Conservation (phyloP, 2,113 vertebrate species). For the Quiscalus mexicanus region DNA sequence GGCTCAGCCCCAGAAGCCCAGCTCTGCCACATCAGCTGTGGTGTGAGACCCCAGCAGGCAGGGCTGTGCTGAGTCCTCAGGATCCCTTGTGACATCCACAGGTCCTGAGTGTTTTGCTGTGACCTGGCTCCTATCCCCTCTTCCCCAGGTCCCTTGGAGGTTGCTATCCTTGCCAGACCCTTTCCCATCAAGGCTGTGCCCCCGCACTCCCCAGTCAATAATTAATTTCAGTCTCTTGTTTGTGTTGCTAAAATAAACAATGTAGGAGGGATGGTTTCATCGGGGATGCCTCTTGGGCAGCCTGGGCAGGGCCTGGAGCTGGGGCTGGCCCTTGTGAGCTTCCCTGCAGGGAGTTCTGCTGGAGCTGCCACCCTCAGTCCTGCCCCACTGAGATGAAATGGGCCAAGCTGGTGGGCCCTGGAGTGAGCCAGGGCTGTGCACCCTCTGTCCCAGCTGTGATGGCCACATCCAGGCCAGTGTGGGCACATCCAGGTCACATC, state of each 20-base stretch:
- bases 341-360: not conserved
- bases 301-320: not conserved
- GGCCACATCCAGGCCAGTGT: not conserved
- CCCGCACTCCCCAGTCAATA: not conserved
- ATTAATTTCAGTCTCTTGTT: slow-evolving; percentile 11
- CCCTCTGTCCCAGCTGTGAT: accelerated
- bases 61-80: not conserved
- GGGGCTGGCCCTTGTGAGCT: not conserved
- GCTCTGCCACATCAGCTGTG: not conserved
- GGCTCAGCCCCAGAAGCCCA: not conserved
- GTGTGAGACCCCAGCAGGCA: not conserved
- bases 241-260: slow-evolving; percentile 31
- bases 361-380: not conserved
- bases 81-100: not conserved
- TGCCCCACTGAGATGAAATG: not conserved
- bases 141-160: not conserved
- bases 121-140: not conserved
- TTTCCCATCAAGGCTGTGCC: not conserved
- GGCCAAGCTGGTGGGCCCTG: not conserved
- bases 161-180: not conserved
- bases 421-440: accelerated
- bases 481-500: not conserved
- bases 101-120: not conserved
- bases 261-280: not conserved
- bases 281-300: not conserved